Base-by-base conservation (phyloP, 2,113 vertebrate genomes). In the Nibea albiflora region DNA sequence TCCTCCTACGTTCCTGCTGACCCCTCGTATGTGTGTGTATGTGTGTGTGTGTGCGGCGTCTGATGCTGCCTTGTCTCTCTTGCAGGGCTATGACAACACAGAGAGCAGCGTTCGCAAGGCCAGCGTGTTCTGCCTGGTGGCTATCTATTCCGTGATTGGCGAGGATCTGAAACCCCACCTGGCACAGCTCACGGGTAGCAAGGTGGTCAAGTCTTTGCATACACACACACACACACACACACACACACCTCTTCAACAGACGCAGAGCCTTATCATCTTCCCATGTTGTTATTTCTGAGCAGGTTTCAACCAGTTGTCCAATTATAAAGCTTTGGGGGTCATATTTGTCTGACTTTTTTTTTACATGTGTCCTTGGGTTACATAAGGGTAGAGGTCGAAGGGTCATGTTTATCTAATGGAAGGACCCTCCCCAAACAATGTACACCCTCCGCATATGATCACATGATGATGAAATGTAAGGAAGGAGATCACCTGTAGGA, bases 71-170 rank as follows among this genome's bases (percentile, higher is more conserved):
- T 63, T n/a, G 4, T 80, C n/a, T 87, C 73, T 56, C 57, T 39
- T 47, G 58, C 76, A 99, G 98, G 98, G 98, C 83, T 99, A 99
- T 16, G 98, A 99, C 90, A 99, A 99, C 92, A 97, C 98, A 0
- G 98, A 99, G 94, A 99, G 98, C 94, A 99, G 98, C 4, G 98
- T 99, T 85, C 96, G 98, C 58, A 99, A 99, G 95, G 98, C 98
- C 92, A 99, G 98, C 2, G 98, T 99, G 24, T 99, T 99, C 94
- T 99, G 98, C 89, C 92, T 99, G 42, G 98, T 99, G 90, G 98
- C 98, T 8, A 98, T 99, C 93, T 99, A 99, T 93, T 98, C 98
- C 24, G 98, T 99, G 88, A 99, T 99, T 84, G 98, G 98, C 83
- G 98, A 99, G 94, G 98, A 99, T 46, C 94, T 99, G 91, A 99